Percentiles rank a stretch among this genome's conserved stretches.
phyloP scores from a whole-genome alignment of 2,797 vertebrate genomes.

The Aphelocoma californica region DNA sequence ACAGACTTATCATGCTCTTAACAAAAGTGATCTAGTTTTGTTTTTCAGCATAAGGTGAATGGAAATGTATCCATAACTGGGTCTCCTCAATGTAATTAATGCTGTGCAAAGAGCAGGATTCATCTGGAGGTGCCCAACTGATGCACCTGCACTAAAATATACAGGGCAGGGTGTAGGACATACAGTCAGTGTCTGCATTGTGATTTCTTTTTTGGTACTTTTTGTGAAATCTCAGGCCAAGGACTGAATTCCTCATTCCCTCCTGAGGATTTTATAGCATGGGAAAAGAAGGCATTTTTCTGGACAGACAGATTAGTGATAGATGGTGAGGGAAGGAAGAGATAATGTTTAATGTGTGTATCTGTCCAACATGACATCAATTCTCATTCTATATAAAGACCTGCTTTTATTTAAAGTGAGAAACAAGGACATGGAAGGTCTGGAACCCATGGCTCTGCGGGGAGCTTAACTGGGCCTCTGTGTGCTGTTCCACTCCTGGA shows the following conservation, averaged over 20 bases:
- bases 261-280: not conserved
- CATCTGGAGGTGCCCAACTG: not conserved
- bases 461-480: not conserved
- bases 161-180: not conserved
- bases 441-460: not conserved
- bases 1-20: not conserved
- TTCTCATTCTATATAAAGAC: not conserved
- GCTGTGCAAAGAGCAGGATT: not conserved
- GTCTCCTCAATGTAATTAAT: not conserved
- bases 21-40: not conserved
- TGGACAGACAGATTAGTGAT: not conserved
- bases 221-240: not conserved
- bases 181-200: not conserved
- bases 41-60: not conserved
- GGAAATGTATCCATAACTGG: too few species aligned
- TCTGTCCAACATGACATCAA: not conserved
- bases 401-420: not conserved
- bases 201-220: not conserved
- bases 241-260: not conserved
- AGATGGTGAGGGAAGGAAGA: not conserved
- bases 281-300: not conserved
- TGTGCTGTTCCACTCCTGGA: not conserved
- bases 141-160: not conserved
- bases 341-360: not conserved
- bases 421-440: not conserved